Evolutionary conservation across 2,797 vertebrate species (phyloP).

Genomic region (Bucorvus abyssinicus): DNA sequence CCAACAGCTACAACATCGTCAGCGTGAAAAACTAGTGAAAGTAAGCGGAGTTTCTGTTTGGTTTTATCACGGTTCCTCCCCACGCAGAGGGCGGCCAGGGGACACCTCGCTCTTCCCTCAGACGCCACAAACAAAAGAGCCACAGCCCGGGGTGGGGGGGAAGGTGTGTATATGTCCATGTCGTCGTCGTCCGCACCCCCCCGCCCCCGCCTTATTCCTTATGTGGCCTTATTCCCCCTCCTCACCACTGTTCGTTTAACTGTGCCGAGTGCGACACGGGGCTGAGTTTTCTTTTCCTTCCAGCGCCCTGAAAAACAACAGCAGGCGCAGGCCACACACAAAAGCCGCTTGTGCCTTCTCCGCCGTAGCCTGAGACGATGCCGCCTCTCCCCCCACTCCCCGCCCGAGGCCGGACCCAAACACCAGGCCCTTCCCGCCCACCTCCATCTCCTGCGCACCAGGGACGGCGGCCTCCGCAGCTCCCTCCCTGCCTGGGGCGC

Average conservation of each 20-base stretch:
- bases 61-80: not conserved
- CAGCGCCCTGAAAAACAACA: no score
- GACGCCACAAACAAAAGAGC: conserved; percentile 38
- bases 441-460: not conserved
- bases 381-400: not conserved
- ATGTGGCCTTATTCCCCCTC: no score
- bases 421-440: not conserved
- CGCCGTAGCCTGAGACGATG: not conserved
- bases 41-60: not conserved
- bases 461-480: not conserved
- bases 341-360: not conserved
- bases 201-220: no score
- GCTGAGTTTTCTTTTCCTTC: no score
- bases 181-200: no score
- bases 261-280: not conserved
- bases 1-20: not conserved
- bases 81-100: not conserved
- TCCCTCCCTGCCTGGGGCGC: not conserved
- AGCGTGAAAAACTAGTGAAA: not conserved
- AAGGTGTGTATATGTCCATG: no score
- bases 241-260: not conserved
- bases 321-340: not conserved
- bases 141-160: not conserved
- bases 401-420: not conserved
- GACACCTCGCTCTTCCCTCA: not conserved